Conservation (phyloP, 2,888 invertebrate genomes). For the Rhagium mordax region DNA sequence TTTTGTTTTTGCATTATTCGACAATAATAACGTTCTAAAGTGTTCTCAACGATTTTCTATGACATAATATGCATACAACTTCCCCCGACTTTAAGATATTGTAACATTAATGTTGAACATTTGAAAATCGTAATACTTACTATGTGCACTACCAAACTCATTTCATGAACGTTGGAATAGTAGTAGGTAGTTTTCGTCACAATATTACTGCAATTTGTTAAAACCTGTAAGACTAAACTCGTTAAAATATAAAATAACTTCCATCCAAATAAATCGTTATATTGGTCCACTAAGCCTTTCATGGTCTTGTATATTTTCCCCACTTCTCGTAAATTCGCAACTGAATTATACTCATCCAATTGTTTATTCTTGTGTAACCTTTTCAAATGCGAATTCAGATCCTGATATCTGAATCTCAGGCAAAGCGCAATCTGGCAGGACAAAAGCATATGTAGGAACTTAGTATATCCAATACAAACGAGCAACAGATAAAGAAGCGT, state of each 20-base stretch:
- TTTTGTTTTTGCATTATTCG: too few species aligned
- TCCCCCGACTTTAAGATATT: too few species aligned
- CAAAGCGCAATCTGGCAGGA: background rate
- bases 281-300: background rate
- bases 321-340: background rate
- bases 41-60: too few species aligned
- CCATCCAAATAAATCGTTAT: background rate
- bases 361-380: background rate
- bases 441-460: background rate
- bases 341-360: background rate
- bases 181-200: background rate
- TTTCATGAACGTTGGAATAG: background rate
- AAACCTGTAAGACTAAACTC: background rate
- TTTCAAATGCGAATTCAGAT: slow-evolving; percentile 4
- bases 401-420: slow-evolving; percentile 1
- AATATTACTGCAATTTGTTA: background rate
- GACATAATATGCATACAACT: too few species aligned
- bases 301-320: background rate
- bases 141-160: too few species aligned
- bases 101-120: too few species aligned
- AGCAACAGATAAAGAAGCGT: background rate
- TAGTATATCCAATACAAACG: background rate
- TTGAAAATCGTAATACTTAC: too few species aligned
- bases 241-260: background rate
- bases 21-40: too few species aligned